Evolutionary conservation across 2,797 vertebrate genomes (phyloP).

Genomic region (Eulemur coronatus): DNA sequence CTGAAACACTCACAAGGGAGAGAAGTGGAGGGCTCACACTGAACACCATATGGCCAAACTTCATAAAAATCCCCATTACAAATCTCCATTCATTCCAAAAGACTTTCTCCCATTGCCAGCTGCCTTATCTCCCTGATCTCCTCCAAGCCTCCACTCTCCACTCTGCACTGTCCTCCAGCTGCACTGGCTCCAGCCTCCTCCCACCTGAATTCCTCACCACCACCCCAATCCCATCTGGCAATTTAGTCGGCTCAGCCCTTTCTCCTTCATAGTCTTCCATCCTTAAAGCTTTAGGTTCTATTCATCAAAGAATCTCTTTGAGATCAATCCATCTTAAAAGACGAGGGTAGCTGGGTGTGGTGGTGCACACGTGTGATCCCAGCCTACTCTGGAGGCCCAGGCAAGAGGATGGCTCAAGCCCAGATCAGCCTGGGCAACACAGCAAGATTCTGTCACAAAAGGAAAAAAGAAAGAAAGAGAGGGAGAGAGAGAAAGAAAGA

Average conservation of each 20-base stretch:
- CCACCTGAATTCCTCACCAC: neutral
- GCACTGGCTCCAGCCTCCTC: neutral
- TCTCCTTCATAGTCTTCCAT: neutral
- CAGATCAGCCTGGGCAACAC: neutral
- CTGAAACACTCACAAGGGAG: neutral
- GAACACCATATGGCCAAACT: neutral
- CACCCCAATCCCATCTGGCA: neutral
- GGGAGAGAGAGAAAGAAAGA: no score
- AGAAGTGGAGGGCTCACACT: neutral
- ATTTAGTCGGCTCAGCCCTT: neutral
- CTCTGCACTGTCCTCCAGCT: neutral
- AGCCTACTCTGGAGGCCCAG: neutral
- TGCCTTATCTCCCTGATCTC: neutral
- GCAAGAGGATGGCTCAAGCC: neutral
- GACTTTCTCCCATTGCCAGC: neutral
- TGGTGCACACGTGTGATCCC: neutral
- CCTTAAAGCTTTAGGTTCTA: neutral
- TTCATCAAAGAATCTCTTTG: neutral
- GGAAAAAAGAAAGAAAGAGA: no score
- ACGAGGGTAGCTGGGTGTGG: neutral
- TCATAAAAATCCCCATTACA: constrained; percentile 1
- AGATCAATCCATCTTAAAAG: neutral
- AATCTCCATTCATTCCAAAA: neutral
- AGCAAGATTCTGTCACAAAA: neutral
- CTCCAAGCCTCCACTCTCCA: neutral